Base-by-base conservation (phyloP, 2,888 invertebrate species). In the Syrphus vitripennis region DNA sequence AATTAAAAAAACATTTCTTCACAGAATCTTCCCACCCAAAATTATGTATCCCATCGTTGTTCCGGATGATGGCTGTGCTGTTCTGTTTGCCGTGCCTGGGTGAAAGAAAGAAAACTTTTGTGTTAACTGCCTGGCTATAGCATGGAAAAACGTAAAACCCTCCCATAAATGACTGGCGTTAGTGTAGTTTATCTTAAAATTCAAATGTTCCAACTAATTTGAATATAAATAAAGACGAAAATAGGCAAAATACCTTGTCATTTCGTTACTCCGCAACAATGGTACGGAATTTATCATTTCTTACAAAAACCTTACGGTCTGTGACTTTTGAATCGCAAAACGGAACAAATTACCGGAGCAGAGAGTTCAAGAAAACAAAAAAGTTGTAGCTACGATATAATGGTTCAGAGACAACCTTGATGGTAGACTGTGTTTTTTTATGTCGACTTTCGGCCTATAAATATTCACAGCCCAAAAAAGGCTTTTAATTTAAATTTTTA, bases 181-280 rank as follows among this genome's bases (percentile, higher is more conserved):
- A 70, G 70, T 71, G 53, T 69, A 74, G 76, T 67, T 83, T 34
- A 59, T 61, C 31, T 69, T 74, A 69, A 78, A 72, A 83, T 83
- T 69, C 69, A 83, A 83, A 83, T 72, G 50, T 63, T 67, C n/a
- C 69, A 83, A 78, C 83, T 83, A 78, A 83, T 83, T 83, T 83
- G 72, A 83, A 78, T 83, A 77, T 83, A 83, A 78, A 78, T 83
- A 83, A 78, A 72, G 72, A 83, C 69, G 74, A 63, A 69, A 78
- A 63, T 50, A 72, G 67, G 45, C 19, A 40, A 72, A 72, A 65
- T 48, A 29, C 31, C 45, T 69, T 78, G 67, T 72, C 67, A 69
- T 53, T 59, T 50, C 67, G 48, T 82, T 71, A 40, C 65, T 67
- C 67, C 42, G 26, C 53, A 83, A 74, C 72, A 83, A 83, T 83